A percentile compares a stretch with the other conserved stretches of the same genome.
phyloP scores from a whole-genome alignment of 2,797 vertebrate genomes.

The Mionectes olivaceus region DNA sequence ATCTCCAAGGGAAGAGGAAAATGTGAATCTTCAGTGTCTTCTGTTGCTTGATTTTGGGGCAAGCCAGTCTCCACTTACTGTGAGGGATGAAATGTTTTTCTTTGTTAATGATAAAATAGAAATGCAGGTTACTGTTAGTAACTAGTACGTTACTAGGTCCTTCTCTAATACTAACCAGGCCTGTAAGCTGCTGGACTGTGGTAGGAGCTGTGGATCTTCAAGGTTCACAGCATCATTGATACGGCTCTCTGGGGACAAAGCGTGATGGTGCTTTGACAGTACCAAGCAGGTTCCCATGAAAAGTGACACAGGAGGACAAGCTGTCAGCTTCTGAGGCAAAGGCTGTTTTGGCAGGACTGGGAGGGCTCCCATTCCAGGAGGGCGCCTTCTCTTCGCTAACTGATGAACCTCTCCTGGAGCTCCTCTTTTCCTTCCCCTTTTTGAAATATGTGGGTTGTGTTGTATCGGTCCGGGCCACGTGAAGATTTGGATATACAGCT shows the following conservation, averaged over 20 bases:
- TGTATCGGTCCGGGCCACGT: not conserved
- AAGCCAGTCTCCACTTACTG: not conserved
- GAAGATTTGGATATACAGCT: conserved; percentile 23
- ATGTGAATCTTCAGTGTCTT: not conserved
- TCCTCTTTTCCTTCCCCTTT: not conserved
- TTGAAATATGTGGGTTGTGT: not conserved
- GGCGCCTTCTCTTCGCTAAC: not conserved
- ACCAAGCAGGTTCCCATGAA: not conserved
- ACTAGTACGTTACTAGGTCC: not conserved
- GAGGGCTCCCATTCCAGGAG: accelerated
- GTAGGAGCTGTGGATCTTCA: not conserved
- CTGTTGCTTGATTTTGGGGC: not conserved
- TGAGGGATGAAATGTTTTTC: not conserved
- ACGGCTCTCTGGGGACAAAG: not conserved
- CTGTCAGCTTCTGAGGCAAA: not conserved
- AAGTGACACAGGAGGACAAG: not conserved
- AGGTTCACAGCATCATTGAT: not conserved
- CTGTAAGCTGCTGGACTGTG: not conserved
- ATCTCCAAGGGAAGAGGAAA: not conserved
- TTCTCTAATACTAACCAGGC: not conserved
- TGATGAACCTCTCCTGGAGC: not conserved
- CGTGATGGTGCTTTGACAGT: not conserved
- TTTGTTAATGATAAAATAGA: not conserved
- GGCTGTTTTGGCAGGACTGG: not conserved
- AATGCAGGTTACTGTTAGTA: not conserved